phyloP scores from a whole-genome alignment of 1,140 invertebrate genomes.

The Drosophila quadrilineata region DNA sequence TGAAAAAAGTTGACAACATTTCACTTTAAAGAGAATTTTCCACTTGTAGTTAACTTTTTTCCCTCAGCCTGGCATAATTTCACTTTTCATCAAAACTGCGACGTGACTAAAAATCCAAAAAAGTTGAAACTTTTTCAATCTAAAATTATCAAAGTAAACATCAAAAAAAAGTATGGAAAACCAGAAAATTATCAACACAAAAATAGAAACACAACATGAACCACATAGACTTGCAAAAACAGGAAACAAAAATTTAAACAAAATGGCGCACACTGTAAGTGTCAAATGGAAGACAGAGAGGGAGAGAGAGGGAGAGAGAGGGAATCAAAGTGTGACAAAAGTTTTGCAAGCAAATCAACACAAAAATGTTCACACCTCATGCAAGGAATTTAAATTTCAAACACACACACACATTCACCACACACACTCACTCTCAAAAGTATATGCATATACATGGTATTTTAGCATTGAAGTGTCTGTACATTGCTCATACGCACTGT shows the following conservation, averaged over 20 bases:
- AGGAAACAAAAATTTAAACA: conserved; percentile 43
- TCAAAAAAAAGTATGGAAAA: conserved; percentile 43
- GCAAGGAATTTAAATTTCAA: conserved; percentile 69
- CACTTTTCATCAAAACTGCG: conserved; percentile 17
- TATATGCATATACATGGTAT: conserved; percentile 15
- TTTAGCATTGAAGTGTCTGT: too few species aligned
- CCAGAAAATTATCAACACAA: conserved; percentile 58
- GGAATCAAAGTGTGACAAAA: conserved; percentile 25
- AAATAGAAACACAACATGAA: conserved; percentile 9
- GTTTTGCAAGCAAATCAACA: conserved; percentile 37
- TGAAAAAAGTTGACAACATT: conserved; percentile 19
- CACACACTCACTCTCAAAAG: neutral
- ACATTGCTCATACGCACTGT: conserved; percentile 51
- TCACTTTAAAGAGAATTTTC: neutral
- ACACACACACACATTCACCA: neutral
- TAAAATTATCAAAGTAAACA: conserved; percentile 76
- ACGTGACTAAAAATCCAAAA: conserved; percentile 28
- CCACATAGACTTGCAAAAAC: neutral
- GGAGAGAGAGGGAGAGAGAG: neutral
- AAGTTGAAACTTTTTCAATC: conserved; percentile 78
- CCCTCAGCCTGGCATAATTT: conserved; percentile 21
- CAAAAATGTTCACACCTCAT: conserved; percentile 66
- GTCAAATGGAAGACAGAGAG: too few species aligned
- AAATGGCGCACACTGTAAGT: conserved; percentile 26
- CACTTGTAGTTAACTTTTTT: neutral